phyloP scores from a whole-genome alignment of 2,888 invertebrate genomes.

The Leucophenga maculata region DNA sequence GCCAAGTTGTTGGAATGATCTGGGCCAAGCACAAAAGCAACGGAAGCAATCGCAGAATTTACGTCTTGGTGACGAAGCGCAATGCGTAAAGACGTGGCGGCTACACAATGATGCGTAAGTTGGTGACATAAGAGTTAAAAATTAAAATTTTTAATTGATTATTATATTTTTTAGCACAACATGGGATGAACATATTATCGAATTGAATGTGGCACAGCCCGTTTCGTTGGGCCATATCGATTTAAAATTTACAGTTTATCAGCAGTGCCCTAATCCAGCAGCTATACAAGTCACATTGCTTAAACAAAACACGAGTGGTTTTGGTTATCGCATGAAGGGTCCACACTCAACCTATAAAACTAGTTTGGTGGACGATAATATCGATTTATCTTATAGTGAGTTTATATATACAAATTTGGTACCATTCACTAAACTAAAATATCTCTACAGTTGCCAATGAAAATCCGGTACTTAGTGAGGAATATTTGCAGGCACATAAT shows the following conservation, averaged over 20 bases:
- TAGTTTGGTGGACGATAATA: slow-evolving; percentile 71
- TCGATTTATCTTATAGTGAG: slow-evolving; percentile 57
- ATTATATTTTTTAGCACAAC: slow-evolving; percentile 75
- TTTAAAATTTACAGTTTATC: slow-evolving; percentile 87
- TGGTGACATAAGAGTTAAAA: neutral
- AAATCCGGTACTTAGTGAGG: slow-evolving; percentile 84
- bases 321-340: slow-evolving; percentile 75
- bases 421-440: neutral
- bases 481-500: slow-evolving; percentile 89
- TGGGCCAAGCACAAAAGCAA: slow-evolving; percentile 92
- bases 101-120: slow-evolving; percentile 85
- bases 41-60: slow-evolving; percentile 88
- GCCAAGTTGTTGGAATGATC: slow-evolving; percentile 93
- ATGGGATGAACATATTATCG: slow-evolving; percentile 94
- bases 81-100: slow-evolving; percentile 87
- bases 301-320: slow-evolving; percentile 80
- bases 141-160: neutral
- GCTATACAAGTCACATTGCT: slow-evolving; percentile 84
- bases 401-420: neutral
- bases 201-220: slow-evolving; percentile 86
- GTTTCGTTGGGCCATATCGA: slow-evolving; percentile 90
- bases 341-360: slow-evolving; percentile 68
- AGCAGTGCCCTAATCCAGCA: slow-evolving; percentile 83
- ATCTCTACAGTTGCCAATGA: slow-evolving; percentile 72
- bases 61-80: slow-evolving; percentile 77